Base-by-base conservation (phyloP, 2,113 vertebrate species). In the Pardalotus punctatus region DNA sequence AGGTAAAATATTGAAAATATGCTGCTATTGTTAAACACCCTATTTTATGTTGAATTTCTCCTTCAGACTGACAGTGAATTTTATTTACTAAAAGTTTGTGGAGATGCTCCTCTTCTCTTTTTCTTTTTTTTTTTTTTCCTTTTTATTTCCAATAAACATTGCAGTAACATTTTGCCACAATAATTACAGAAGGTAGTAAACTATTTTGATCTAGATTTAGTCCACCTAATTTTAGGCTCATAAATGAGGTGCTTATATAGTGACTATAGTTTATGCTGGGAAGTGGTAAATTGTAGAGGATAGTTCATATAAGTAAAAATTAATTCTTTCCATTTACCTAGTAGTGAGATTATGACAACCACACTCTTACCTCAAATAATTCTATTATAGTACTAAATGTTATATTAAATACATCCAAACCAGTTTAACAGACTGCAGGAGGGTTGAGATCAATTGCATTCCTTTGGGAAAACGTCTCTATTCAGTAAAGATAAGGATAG, bases 1-100 rank as follows among this genome's bases (percentile, higher is more conserved):
- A 35, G 14, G 9, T 35, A 66, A 70, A 61, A 53, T 9, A 53
- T 27, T 40, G 21, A 82, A 61, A 24, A 62, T 53, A 29, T 1
- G 0, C 58, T 45, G 12, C 16, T 78, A 6, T 48, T 56, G 24
- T 35, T 28, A 76, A 40, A 19, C 4, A 35, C 4, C 5, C 3
- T 36, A 3, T 45, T 64, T 77, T 42, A 54, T 53, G 9, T 21
- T 64, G 27, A 85, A 64, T 36, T 85, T 66, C 22, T 48, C 22
- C 11, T 67, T 81, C 14, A 42, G 14, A 33, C 29, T 53, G 16
- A 3, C 19, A 33, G 7, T 27, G 31, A 84, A 31, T 79, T 64
- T 13, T 23, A 51, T 31, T 53, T 72, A 50, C 5, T 29, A 18
- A 51, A 67, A 47, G 3, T 18, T 51, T 11, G 2, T 64, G 51